Evolutionary conservation across 2,888 invertebrate genomes (phyloP), one percentile per base, ranked within the genome.

Genomic region (Drosophila picticornis): DNA sequence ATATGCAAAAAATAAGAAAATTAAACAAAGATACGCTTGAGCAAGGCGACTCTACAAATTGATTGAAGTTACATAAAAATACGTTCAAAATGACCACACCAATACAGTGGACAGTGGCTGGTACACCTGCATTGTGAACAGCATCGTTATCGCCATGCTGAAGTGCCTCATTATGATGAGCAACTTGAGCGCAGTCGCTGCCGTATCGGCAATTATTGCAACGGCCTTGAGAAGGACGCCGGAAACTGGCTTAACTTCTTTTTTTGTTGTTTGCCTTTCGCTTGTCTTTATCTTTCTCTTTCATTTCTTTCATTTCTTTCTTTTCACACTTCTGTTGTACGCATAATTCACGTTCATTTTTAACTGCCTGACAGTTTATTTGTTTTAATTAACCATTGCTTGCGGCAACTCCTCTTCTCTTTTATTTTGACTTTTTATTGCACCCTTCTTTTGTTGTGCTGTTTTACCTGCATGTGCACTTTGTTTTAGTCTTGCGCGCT

Each of bases 221-320:
- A 88, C 90, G 90, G 91, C 90, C 90, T 91, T 91, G 90, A 83
- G 90, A 91, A 91, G 91, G 90, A 91, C 91, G 90, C 87, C 88
- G 83, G 87, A 85, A 90, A 90, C 90, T 83, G 73, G 91, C 77
- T 90, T 84, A 62, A 60, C 74, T 71, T 78, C 72, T 80, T 80
- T 75, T 46, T 29, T 25, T 38, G 46, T 63, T 55, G 38, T 27
- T 51, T 69, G 69, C 68, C 64, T 73, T 72, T 81, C 67, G 64
- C 72, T 50, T 65, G 84, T 73, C 69, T 65, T 69, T 69, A 59
- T 68, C 69, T 65, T 69, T 69, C 61, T 68, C 38, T 63, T 43
- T 48, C 29, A 50, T 63, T 56, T 68, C 50, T 51, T 71, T 60
- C 57, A n/a, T 38, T 57, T 59, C 52, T 29, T 66, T 48, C 27